A percentile compares a stretch with the other conserved stretches of the same genome.
These are phyloP conservation scores for Penaeus japonicus DNA, from an alignment of 1,140 invertebrate genomes.

Conservation along the genomic window DNA sequence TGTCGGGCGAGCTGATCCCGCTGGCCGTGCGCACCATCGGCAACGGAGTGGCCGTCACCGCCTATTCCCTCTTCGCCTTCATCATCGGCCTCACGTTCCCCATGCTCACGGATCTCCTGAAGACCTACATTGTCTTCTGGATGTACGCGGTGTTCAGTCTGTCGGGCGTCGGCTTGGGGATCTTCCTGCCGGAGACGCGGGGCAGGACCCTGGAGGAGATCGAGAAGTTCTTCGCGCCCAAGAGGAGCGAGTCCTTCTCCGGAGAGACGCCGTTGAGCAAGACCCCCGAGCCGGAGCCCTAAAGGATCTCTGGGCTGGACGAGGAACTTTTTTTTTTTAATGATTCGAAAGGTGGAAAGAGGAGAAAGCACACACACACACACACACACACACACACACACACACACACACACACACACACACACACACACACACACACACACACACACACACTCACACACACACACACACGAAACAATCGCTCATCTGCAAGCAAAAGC, in stretches of 20 bases:
- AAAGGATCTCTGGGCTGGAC: no score
- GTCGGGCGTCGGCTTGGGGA: conserved; percentile 63
- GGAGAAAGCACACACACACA: no score
- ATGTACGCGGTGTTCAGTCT: conserved; percentile 60
- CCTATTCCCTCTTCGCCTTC: conserved; percentile 63
- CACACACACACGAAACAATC: no score
- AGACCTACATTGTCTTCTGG: conserved; percentile 60
- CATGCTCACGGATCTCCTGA: conserved; percentile 57
- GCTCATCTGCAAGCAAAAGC: no score
- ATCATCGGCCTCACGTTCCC: conserved; percentile 66
- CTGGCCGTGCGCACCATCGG: conserved; percentile 64
- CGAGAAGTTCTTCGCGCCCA: conserved; percentile 57
- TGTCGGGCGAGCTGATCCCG: conserved; percentile 69
- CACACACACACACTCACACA: no score
- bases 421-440: no score
- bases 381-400: no score
- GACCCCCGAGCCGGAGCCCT: no score
- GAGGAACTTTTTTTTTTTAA: no score
- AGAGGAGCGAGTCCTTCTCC: background rate
- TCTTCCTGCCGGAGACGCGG: conserved; percentile 68
- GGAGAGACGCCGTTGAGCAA: background rate
- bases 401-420: no score
- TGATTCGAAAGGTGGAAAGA: no score
- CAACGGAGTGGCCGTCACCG: conserved; percentile 63
- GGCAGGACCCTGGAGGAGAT: conserved; percentile 68